A percentile compares a stretch with the other conserved stretches of the same genome.
phyloP scores from a whole-genome alignment of 2,113 vertebrate genomes.

The Tamias sibiricus region DNA sequence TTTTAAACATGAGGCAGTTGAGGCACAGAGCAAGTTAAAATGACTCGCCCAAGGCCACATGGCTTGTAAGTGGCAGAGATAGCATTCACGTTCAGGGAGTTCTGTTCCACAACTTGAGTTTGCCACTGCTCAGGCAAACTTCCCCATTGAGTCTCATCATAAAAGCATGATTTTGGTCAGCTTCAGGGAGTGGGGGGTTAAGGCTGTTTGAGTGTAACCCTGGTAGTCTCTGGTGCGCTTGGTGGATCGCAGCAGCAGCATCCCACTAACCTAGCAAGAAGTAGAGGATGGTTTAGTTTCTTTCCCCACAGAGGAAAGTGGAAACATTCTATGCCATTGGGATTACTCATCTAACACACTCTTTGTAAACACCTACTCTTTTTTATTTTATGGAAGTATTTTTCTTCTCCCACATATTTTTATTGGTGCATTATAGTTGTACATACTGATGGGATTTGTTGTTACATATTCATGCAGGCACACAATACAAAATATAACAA shows the following conservation, averaged over 20 bases:
- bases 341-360: background rate
- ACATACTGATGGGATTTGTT: too few relatives aligned
- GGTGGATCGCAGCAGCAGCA: background rate
- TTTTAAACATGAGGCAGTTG: background rate
- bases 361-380: background rate
- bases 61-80: background rate
- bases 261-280: background rate
- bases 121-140: background rate
- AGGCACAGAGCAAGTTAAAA: background rate
- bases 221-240: background rate
- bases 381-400: too few relatives aligned
- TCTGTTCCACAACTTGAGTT: background rate
- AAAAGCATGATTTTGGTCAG: background rate
- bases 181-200: background rate
- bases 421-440: too few relatives aligned
- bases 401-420: too few relatives aligned
- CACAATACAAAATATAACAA: too few relatives aligned
- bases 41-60: background rate
- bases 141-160: background rate
- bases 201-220: background rate
- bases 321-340: background rate
- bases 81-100: background rate
- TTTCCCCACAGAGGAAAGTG: background rate
- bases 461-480: too few relatives aligned
- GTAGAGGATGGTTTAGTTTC: background rate